Percentiles rank a stretch among this genome's conserved stretches.
These are phyloP conservation scores for Agrenia bidenticulata DNA, from an alignment of 2,888 invertebrate species.

Conservation along the genomic window DNA sequence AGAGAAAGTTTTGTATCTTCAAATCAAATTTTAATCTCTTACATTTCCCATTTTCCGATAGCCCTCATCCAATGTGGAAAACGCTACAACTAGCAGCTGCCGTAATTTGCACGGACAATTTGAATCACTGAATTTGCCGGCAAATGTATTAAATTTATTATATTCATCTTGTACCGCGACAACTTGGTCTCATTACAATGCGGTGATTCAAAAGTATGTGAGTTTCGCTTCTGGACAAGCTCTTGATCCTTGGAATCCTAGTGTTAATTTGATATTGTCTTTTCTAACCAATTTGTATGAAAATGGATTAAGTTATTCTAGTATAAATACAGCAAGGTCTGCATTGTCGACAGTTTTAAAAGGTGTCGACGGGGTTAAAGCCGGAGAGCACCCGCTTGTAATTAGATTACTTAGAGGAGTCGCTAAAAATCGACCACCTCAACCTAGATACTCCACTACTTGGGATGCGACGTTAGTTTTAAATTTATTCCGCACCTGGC, in stretches of 20 bases:
- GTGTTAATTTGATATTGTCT: not conserved
- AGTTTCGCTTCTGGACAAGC: not conserved
- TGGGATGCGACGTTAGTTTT: slow-evolving; percentile 33
- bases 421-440: slow-evolving; percentile 19
- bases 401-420: slow-evolving; percentile 30
- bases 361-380: not conserved
- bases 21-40: slow-evolving; percentile 20
- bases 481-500: slow-evolving; percentile 8
- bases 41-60: slow-evolving; percentile 29
- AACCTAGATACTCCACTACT: slow-evolving; percentile 21
- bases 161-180: slow-evolving; percentile 15
- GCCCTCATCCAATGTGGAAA: slow-evolving; percentile 21
- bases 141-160: slow-evolving; percentile 8
- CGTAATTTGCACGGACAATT: slow-evolving; percentile 11
- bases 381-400: slow-evolving; percentile 27
- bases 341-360: slow-evolving; percentile 23
- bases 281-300: slow-evolving; percentile 19
- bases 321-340: slow-evolving; percentile 29
- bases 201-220: slow-evolving; percentile 18
- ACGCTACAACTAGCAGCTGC: not conserved
- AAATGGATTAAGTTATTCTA: slow-evolving; percentile 19
- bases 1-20: slow-evolving; percentile 20
- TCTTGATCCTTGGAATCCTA: not conserved
- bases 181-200: slow-evolving; percentile 25
- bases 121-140: not conserved